Base-by-base conservation (phyloP, 2,888 invertebrate species). In the Phengaris arion region DNA sequence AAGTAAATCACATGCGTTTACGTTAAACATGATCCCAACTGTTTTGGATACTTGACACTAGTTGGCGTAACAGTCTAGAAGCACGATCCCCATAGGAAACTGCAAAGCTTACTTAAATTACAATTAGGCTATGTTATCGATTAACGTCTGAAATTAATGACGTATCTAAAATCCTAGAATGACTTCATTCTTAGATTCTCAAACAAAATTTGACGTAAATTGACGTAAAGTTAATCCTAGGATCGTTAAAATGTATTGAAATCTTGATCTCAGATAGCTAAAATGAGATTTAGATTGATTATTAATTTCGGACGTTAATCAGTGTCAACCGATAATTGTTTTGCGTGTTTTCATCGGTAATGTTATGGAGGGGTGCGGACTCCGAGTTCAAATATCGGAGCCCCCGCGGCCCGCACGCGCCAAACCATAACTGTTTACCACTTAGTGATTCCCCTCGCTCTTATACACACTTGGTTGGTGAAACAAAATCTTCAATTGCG, bases 381-480 rank as follows among this genome's bases (percentile, higher is more conserved):
- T 72, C 48, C 35, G 35, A 57, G 76, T 78, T 77, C 68, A 76
- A 76, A 77, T 74, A 74, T 75, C 75, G 75, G 13, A 59, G 69
- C 76, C 57, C 69, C 74, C 8, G 68, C 68, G 52, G 54, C 69
- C 74, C 8, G 68, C 68, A 57, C 76, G 54, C 57, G 54, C 22
- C 59, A 59, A 48, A 68, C 46, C 15, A 6, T 10, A 59, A 15
- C 55, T 74, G 52, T 83, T 83, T 77, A 78, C 79, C 80, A 80
- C 81, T 83, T 81, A 80, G 80, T 82, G 82, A 83, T 82, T 80
- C 64, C 64, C 64, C 64, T 64, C 64, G 64, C 35, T 22, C 59
- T 6, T 22, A n/a, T 57, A 22, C 35, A 59, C 15, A 15, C 57
- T 57, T 57, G 15, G 15, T 57, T 57, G n/a, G 57, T 57, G n/a